Evolutionary conservation across 2,113 vertebrate species (phyloP).

Genomic region (Candoia aspera): DNA sequence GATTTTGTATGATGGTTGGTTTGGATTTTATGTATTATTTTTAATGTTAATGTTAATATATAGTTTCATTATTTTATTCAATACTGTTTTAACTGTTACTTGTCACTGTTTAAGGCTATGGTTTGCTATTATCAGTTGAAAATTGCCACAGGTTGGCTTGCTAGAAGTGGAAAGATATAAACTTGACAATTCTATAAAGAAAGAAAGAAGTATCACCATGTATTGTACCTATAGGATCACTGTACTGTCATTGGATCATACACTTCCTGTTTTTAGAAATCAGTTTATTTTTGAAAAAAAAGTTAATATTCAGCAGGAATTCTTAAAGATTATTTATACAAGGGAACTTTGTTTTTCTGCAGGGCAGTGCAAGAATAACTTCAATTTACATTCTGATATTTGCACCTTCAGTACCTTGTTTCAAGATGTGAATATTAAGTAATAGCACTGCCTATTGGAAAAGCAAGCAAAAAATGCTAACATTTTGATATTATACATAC

Average conservation of each 20-base stretch:
- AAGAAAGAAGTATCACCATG: not conserved
- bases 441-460: not conserved
- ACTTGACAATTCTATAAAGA: not conserved
- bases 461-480: not conserved
- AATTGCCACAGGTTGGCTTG: not conserved
- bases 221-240: not conserved
- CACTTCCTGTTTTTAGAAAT: not conserved
- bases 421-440: not conserved
- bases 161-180: not conserved
- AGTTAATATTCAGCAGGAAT: not conserved
- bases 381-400: not conserved
- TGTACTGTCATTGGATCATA: not conserved
- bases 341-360: not conserved
- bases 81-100: too few species aligned
- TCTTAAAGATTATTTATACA: not conserved
- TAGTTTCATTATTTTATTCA: too few species aligned
- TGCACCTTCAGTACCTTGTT: not conserved
- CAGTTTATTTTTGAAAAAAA: conserved; percentile 2
- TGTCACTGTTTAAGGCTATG: too few species aligned
- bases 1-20: not conserved
- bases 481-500: not conserved
- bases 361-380: not conserved
- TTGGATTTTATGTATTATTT: too few species aligned
- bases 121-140: not conserved
- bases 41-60: too few species aligned